A percentile compares a stretch with the other conserved stretches of the same genome.
Evolutionary conservation across 1,140 invertebrate species (phyloP).

Genomic region (Zophobas atratus): DNA sequence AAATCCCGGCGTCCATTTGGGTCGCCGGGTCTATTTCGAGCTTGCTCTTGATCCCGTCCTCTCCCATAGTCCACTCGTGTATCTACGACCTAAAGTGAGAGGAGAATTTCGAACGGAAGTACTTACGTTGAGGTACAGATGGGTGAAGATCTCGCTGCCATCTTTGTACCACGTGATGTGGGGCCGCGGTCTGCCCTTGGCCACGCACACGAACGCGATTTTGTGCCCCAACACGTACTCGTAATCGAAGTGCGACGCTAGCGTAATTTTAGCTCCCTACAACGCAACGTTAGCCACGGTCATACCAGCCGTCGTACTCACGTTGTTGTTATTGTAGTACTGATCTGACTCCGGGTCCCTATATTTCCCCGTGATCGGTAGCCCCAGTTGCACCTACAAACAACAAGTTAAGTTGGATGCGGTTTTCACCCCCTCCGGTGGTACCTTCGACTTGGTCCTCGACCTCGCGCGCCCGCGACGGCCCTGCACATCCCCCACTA

Average conservation of each 20-base stretch:
- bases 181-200: conserved; percentile 86
- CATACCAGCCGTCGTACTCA: conserved; percentile 70
- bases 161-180: conserved; percentile 96
- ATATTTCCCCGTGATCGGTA: conserved; percentile 90
- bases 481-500: conserved; percentile 60
- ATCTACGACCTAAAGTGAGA: conserved; percentile 73
- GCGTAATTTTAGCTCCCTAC: conserved; percentile 91
- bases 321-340: conserved; percentile 90
- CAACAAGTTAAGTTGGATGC: no score
- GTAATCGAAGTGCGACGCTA: conserved; percentile 93
- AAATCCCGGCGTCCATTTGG: conserved; percentile 93
- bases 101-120: conserved; percentile 1
- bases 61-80: conserved; percentile 88
- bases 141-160: conserved; percentile 89
- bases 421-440: neutral
- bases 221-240: conserved; percentile 95
- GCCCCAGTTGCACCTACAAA: conserved; percentile 81
- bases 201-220: conserved; percentile 91
- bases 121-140: conserved; percentile 90
- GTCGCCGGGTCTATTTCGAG: conserved; percentile 94
- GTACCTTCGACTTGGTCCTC: conserved; percentile 80
- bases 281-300: neutral
- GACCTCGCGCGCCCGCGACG: conserved; percentile 77
- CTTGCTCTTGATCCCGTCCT: conserved; percentile 90
- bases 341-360: conserved; percentile 88